Base-by-base conservation (phyloP, 2,888 invertebrate genomes). In the Apoda limacodes region DNA sequence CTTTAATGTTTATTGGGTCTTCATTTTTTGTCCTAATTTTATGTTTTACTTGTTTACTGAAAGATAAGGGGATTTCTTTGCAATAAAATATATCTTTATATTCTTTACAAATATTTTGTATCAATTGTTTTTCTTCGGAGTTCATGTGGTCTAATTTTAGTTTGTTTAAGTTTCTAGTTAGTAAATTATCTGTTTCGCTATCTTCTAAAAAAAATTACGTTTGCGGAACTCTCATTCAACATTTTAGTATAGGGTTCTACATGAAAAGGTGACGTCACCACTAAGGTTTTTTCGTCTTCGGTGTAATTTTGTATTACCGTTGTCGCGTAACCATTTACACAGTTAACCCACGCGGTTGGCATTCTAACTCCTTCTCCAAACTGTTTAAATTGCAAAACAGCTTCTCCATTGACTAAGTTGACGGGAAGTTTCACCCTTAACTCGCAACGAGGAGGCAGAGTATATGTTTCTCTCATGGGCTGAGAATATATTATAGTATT, bases 1-100 rank as follows among this genome's bases (percentile, higher is more conserved):
- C 14, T 21, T 40, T 35, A 10, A 42, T 40, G 9, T 42, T 15
- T 34, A 19, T 19, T n/a, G 19, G 27, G 5, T 27, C 27, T 14
- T 17, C 25, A 9, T 10, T 25, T 25, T 20, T 37, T 2, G 40
- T 34, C 13, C 34, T 39, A 13, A 63, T 64, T 33, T 45, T 35
- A 22, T 59, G 58, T 27, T 42, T 43, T 2, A 53, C 35, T 4
- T 40, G 13, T 21, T 48, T 40, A n/a, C 49, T 46, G 11, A 32
- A 34, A 2, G 43, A 36, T 12, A 52, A 25, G 0, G 39, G 37
- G 22, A 47, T 31, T 2, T 41, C 30, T 11, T 48, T 45, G 10
- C 32, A 30, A 13, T 45, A 40, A 28, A 54, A 48, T 9, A 53
- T 40, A 21, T 52, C 44, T 31, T 25, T 42, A 30, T 42, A 47